A percentile compares a stretch with the other conserved stretches of the same genome.
phyloP scores from a whole-genome alignment of 1,140 invertebrate species.

The Octopus sinensis region DNA sequence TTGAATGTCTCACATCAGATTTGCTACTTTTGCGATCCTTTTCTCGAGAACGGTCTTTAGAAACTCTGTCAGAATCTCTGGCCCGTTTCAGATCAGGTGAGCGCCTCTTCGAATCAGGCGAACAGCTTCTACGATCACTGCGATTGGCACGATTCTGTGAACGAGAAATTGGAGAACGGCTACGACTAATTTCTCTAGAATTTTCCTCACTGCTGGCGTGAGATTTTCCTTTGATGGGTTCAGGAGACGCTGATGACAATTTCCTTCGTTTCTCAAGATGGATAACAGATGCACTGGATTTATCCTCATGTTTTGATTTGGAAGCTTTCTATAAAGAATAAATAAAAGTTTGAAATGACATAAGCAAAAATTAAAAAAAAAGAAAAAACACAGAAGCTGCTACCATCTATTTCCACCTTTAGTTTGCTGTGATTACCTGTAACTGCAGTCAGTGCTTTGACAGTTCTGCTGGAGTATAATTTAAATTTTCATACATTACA shows the following conservation, averaged over 20 bases:
- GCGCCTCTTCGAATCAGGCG: not conserved
- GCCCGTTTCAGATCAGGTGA: not conserved
- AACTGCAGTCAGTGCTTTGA: not conserved
- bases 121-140: not conserved
- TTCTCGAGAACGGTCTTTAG: not conserved
- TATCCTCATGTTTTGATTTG: not conserved
- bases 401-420: not conserved
- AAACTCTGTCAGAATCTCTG: not conserved
- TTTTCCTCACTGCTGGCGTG: not conserved
- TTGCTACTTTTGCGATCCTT: too few species aligned
- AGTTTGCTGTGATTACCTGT: not conserved
- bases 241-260: not conserved
- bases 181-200: too few species aligned
- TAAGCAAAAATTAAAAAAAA: not conserved
- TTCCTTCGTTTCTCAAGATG: not conserved
- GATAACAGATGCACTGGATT: not conserved
- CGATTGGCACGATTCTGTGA: not conserved
- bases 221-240: not conserved
- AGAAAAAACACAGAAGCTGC: not conserved
- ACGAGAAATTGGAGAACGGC: not conserved
- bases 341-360: too few species aligned
- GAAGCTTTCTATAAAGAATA: not conserved
- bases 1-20: too few species aligned
- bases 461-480: not conserved
- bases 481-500: not conserved